phyloP scores from a whole-genome alignment of 2,797 vertebrate genomes.

The Hydrolagus colliei region DNA sequence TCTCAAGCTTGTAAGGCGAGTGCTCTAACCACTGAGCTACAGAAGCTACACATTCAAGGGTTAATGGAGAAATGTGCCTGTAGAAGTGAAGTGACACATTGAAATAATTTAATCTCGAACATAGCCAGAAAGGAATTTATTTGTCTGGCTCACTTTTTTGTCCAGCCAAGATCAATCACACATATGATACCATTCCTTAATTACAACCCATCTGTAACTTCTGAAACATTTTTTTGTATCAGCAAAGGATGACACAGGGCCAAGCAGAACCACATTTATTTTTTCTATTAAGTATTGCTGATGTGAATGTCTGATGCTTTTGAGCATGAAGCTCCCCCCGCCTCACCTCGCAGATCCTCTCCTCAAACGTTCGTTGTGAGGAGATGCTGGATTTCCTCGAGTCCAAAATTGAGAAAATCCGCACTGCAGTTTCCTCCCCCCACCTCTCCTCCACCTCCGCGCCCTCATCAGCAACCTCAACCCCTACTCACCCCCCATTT shows the following conservation, averaged over 20 bases:
- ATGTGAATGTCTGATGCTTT: slow-evolving; percentile 22
- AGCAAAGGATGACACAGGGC: neutral
- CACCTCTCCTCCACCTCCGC: no score
- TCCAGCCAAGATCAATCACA: slow-evolving; percentile 28
- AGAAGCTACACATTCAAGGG: neutral
- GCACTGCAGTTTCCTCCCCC: no score
- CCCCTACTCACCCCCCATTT: no score
- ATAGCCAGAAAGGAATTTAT: neutral
- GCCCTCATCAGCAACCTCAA: no score
- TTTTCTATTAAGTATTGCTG: neutral
- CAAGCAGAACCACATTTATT: neutral
- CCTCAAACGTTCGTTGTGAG: no score
- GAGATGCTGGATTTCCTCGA: no score
- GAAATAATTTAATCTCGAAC: slow-evolving; percentile 17
- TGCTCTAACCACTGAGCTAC: no score
- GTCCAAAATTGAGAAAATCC: no score
- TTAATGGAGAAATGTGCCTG: slow-evolving; percentile 11
- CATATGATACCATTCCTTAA: slow-evolving; percentile 18
- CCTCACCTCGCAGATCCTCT: no score
- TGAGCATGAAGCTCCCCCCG: neutral
- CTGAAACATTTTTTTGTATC: slow-evolving; percentile 19
- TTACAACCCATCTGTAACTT: slow-evolving; percentile 26
- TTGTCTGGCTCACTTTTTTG: neutral
- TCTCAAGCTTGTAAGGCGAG: no score
- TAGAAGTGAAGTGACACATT: slow-evolving; percentile 11